Evolutionary conservation across 1,140 invertebrate genomes (phyloP).

Genomic region (Onthophagus taurus): DNA sequence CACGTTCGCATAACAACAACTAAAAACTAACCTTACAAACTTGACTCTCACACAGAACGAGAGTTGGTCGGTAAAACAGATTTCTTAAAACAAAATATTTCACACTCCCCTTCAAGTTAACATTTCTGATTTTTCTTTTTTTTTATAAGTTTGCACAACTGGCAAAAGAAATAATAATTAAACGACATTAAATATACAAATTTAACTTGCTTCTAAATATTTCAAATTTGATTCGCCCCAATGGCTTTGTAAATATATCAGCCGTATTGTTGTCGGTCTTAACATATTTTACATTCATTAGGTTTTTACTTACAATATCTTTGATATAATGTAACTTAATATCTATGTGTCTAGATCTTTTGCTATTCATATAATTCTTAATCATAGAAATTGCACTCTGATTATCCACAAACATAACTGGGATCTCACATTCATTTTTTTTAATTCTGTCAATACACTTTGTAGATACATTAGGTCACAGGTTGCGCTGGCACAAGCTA

Average conservation of each 20-base stretch:
- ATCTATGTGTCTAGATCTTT: neutral
- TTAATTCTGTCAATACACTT: neutral
- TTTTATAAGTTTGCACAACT: no score
- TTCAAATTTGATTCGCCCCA: no score
- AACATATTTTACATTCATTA: neutral
- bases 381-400: conserved; percentile 1
- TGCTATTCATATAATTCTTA: conserved; percentile 6
- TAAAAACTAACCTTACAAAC: no score
- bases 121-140: no score
- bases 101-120: no score
- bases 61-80: no score
- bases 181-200: no score
- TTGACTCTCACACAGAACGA: no score
- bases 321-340: conserved; percentile 5
- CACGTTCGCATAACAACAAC: no score
- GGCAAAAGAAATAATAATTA: no score
- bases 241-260: conserved; percentile 4
- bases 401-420: neutral
- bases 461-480: conserved; percentile 14
- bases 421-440: neutral
- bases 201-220: no score
- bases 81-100: no score
- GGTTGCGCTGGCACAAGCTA: conserved; percentile 14
- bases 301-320: neutral
- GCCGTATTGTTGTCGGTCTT: neutral